These are phyloP conservation scores for Parochlus steinenii DNA, from an alignment of 2,888 invertebrate genomes.

Conservation along the genomic window DNA sequence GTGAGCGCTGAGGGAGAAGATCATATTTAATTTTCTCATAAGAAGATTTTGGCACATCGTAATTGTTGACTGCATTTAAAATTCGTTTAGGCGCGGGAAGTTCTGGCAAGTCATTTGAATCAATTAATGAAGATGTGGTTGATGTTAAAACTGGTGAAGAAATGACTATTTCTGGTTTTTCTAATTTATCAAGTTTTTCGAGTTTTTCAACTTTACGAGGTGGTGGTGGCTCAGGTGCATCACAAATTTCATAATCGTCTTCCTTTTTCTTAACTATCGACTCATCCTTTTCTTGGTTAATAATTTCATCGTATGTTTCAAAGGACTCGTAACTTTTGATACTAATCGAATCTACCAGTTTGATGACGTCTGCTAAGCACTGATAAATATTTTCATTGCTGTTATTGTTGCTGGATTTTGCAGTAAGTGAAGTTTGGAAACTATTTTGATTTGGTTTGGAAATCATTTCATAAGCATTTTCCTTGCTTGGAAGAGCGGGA, in stretches of 20 bases:
- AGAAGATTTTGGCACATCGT: conserved; percentile 14
- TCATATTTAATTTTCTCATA: conserved; percentile 16
- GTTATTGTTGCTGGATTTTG: conserved; percentile 6
- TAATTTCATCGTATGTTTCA: conserved; percentile 26
- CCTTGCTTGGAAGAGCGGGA: neutral
- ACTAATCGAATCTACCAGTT: conserved; percentile 8
- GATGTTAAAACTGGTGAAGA: conserved; percentile 13
- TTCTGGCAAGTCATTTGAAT: conserved; percentile 16
- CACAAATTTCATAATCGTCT: conserved; percentile 27
- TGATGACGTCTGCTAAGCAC: conserved; percentile 22
- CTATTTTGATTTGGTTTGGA: too few species aligned
- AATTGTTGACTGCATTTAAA: conserved; percentile 11
- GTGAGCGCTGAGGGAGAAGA: conserved; percentile 17
- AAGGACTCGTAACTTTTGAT: conserved; percentile 17
- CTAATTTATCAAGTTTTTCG: too few species aligned
- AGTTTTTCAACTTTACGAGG: conserved; percentile 9
- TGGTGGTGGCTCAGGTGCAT: conserved; percentile 17
- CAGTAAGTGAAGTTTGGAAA: too few species aligned
- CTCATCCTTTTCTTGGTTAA: conserved; percentile 16
- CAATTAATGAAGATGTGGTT: conserved; percentile 15
- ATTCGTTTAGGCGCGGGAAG: conserved; percentile 26
- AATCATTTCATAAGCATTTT: conserved; percentile 9
- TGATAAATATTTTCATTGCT: conserved; percentile 21
- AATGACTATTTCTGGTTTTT: neutral
- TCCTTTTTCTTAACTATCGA: conserved; percentile 13